A percentile compares a stretch with the other conserved stretches of the same genome.
Evolutionary conservation across 2,797 vertebrate species (phyloP).

Genomic region (Diceros bicornis): DNA sequence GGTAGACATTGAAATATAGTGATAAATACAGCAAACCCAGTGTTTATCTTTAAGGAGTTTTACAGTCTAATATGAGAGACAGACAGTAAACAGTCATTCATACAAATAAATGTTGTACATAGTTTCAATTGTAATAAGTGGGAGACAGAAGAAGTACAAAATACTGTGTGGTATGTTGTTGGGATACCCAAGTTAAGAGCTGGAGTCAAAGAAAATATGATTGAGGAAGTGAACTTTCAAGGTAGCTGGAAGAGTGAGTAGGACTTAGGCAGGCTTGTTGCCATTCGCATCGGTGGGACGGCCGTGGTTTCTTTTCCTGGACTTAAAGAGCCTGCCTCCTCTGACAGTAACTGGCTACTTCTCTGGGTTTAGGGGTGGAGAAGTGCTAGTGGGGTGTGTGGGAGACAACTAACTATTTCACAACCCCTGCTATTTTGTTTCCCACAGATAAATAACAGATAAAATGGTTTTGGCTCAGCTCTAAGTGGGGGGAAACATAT

Average conservation of each 20-base stretch:
- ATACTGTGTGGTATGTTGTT: fast-evolving
- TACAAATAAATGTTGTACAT: background rate
- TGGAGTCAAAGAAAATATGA: background rate
- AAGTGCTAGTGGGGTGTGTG: background rate
- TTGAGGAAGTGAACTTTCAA: background rate
- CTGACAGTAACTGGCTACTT: background rate
- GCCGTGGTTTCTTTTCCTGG: background rate
- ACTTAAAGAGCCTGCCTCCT: background rate
- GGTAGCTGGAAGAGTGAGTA: background rate
- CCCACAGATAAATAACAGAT: background rate
- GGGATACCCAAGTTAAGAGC: background rate
- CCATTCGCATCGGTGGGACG: background rate
- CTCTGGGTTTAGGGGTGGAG: background rate
- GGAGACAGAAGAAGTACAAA: background rate
- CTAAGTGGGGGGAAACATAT: background rate
- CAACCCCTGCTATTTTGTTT: background rate
- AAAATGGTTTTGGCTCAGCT: background rate
- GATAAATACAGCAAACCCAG: background rate
- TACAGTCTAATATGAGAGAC: background rate
- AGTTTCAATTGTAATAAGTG: background rate
- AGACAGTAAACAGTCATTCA: background rate
- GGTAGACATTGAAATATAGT: background rate
- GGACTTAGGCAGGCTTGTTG: background rate
- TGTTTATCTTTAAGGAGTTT: background rate
- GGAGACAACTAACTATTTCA: background rate